Evolutionary conservation across 1,140 invertebrate species (phyloP), one percentile per base, ranked within the genome.

Genomic region (Vollenhovia emeryi): DNA sequence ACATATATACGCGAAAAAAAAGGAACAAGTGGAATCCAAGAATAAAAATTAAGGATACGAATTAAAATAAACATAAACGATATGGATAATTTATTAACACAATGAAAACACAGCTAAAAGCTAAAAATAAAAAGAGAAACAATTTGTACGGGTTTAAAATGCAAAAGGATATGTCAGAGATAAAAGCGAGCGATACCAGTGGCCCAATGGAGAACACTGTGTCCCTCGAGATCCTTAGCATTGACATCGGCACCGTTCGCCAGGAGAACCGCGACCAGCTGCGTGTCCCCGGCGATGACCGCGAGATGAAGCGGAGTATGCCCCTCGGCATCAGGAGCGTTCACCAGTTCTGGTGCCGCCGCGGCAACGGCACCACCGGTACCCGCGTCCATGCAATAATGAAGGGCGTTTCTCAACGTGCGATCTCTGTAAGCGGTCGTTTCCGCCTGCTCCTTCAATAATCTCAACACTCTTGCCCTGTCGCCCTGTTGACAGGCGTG

Each of bases 141-240:
- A 64, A 64, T 64, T 64, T 64, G 36, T 9, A n/a, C n/a, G n/a
- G 4, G 2, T 45, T 24, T 24, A 43, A 43, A 45, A 45, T 43
- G 13, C 36, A 24, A 66, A 43, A 13, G 24, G 11, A 62, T n/a
- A 21, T 2, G 3, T 62, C 8, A 66, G 4, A 55, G 7, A 36
- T 52, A 45, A 15, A 86, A 93, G 96, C n/a, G n/a, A n/a, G n/a
- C n/a, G n/a, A n/a, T 94, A 99, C 99, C 98, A 88, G 98, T 99
- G 4, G 99, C 99, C 99, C 99, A 99, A 94, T 99, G 99, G 18
- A 99, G 97, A n/a, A 98, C 97, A 2, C 98, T 99, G 93, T 99
- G 99, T 69, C 97, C 97, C 93, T 99, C 99, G 92, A 98, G 97
- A 94, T 99, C 99, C 73, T 97, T 96, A 48, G 97, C 97, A 93